Percentiles rank a stretch among this genome's conserved stretches.
Conservation (phyloP, 2,888 invertebrate genomes). For the Elmis aenea region DNA sequence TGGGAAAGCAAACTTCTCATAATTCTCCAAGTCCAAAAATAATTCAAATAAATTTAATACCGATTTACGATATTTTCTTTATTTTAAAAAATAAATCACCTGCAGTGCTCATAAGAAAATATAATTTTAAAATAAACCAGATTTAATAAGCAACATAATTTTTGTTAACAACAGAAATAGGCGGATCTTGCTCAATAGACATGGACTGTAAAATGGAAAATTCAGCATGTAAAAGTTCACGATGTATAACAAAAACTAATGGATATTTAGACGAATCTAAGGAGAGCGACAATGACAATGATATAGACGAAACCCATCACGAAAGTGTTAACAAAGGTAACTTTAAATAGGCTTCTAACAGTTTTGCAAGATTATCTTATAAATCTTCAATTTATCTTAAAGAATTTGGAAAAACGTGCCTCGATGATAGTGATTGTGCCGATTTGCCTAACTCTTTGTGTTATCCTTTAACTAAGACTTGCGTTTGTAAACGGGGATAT, state of each 20-base stretch:
- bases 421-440: constrained; percentile 4
- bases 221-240: constrained; percentile 3
- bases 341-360: too few species aligned
- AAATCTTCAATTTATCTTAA: neutral
- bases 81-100: too few species aligned
- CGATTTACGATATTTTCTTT: too few species aligned
- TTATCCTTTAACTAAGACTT: constrained; percentile 10
- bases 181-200: constrained; percentile 12
- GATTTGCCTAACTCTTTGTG: constrained; percentile 11
- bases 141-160: constrained; percentile 1
- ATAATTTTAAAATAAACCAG: neutral
- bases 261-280: neutral
- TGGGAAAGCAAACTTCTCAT: too few species aligned
- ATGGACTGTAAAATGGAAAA: constrained; percentile 9
- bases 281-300: neutral
- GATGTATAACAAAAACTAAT: constrained; percentile 1
- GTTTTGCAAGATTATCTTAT: too few species aligned
- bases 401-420: constrained; percentile 1
- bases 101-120: neutral
- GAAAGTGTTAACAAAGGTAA: too few species aligned
- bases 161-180: constrained; percentile 6
- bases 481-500: constrained; percentile 18
- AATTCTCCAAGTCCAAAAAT: too few species aligned
- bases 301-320: neutral
- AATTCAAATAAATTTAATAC: too few species aligned